A percentile compares a stretch with the other conserved stretches of the same genome.
Evolutionary conservation across 2,797 vertebrate genomes (phyloP).

Genomic region (Heterohyrax brucei): DNA sequence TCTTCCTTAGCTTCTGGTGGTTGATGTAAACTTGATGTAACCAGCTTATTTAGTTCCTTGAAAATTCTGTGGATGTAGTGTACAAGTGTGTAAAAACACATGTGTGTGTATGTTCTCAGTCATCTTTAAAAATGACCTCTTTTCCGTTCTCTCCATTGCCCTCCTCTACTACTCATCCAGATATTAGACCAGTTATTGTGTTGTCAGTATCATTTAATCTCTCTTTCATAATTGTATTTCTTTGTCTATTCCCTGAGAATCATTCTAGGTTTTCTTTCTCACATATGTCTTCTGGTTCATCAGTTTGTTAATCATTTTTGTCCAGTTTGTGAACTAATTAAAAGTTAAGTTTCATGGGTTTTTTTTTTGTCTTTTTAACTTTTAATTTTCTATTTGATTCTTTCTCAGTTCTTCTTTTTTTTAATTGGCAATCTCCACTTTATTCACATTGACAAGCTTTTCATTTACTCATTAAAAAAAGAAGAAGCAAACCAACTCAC

Average conservation of each 20-base stretch:
- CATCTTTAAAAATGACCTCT: neutral
- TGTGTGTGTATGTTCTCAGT: neutral
- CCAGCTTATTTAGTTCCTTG: neutral
- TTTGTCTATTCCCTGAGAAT: neutral
- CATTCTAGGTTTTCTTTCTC: neutral
- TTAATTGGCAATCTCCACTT: neutral
- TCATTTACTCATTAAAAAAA: neutral
- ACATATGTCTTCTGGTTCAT: neutral
- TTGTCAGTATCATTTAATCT: neutral
- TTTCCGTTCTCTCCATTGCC: neutral
- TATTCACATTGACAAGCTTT: neutral
- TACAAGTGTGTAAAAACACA: neutral
- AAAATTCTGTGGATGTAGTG: neutral
- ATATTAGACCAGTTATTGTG: neutral
- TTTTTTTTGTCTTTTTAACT: neutral
- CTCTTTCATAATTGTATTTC: neutral
- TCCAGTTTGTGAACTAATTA: neutral
- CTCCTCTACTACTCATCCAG: neutral
- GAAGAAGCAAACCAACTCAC: too few relatives aligned
- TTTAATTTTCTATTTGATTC: neutral
- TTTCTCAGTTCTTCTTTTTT: neutral
- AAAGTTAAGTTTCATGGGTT: neutral
- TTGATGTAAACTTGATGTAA: neutral
- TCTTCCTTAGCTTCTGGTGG: slow-evolving; percentile 5
- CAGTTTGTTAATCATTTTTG: neutral